phyloP scores from a whole-genome alignment of 2,113 vertebrate species.

The Hemiscyllium ocellatum region DNA sequence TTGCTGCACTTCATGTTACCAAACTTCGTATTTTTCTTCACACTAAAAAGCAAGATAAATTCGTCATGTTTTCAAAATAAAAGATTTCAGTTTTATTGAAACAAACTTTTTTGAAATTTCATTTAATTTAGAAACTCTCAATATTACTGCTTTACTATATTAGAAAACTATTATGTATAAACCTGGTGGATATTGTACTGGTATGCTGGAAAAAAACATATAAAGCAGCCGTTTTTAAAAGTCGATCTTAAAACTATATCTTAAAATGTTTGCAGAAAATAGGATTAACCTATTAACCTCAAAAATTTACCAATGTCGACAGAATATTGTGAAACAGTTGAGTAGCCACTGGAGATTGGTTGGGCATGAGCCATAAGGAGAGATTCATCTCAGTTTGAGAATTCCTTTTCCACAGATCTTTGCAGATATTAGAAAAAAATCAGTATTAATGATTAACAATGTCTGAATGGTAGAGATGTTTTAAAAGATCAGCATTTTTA shows the following conservation, averaged over 20 bases:
- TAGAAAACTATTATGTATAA: neutral
- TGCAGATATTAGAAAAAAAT: neutral
- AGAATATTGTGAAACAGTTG: neutral
- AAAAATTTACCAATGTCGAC: neutral
- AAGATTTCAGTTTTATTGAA: neutral
- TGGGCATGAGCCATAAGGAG: neutral
- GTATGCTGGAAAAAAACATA: neutral
- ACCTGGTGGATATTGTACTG: neutral
- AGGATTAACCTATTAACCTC: neutral
- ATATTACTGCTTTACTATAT: neutral
- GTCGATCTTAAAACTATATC: neutral
- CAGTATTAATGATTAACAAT: neutral
- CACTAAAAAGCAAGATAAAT: neutral
- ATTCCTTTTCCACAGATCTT: neutral
- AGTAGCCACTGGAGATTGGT: neutral
- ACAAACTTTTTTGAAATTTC: neutral
- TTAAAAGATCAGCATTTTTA: neutral
- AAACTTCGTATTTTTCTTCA: neutral
- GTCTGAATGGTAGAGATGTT: neutral
- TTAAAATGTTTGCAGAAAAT: neutral
- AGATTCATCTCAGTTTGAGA: neutral
- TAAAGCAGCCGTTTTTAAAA: neutral
- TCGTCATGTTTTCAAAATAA: neutral
- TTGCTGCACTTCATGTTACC: neutral
- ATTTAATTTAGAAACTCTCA: neutral